phyloP scores from a whole-genome alignment of 2,797 vertebrate genomes.

The Varecia variegata region DNA sequence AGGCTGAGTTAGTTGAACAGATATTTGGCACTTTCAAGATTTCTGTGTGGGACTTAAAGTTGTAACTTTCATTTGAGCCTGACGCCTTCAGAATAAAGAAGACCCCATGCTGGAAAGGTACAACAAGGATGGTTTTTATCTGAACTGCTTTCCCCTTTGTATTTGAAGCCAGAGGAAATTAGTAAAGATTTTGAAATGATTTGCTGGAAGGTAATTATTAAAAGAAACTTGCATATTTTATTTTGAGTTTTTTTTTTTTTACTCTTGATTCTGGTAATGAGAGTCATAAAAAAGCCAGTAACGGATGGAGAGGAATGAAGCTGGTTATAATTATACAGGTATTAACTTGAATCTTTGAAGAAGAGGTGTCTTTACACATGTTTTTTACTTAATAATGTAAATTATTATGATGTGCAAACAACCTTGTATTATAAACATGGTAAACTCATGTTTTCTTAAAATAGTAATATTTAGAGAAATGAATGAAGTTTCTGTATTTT shows the following conservation, averaged over 20 bases:
- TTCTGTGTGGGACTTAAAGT: constrained; percentile 62
- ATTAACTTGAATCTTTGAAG: constrained; percentile 14
- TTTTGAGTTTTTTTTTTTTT: constrained; percentile 24
- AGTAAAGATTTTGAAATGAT: constrained; percentile 9
- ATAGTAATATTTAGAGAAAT: background rate
- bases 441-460: background rate
- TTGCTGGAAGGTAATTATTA: background rate
- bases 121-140: constrained; percentile 15
- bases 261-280: background rate
- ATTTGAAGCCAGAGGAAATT: constrained; percentile 33
- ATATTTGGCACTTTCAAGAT: constrained; percentile 65
- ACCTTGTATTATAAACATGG: background rate
- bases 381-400: background rate
- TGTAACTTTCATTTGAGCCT: constrained; percentile 51
- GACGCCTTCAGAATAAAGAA: constrained; percentile 44
- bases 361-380: background rate
- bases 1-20: constrained; percentile 54
- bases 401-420: background rate
- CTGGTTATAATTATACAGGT: background rate
- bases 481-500: background rate
- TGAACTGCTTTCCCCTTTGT: constrained; percentile 12
- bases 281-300: background rate
- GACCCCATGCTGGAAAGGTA: constrained; percentile 1
- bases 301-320: background rate
- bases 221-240: constrained; percentile 3